These are phyloP conservation scores for Oasisia sp. DNA, from an alignment of 2,888 invertebrate species.

Conservation along the genomic window DNA sequence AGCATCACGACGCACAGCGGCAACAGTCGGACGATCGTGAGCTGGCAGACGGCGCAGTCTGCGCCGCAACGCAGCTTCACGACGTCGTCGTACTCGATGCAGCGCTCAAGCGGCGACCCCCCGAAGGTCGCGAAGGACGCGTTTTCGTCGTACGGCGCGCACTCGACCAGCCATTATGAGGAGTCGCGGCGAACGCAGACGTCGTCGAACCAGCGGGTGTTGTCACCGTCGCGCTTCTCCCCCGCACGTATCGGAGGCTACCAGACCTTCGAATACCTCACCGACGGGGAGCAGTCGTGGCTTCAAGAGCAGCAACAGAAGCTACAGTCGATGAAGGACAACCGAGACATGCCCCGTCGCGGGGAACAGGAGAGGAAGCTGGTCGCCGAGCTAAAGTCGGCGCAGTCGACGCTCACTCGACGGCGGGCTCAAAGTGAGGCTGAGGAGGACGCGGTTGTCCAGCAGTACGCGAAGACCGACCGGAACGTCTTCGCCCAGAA, in stretches of 20 bases:
- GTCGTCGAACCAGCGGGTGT: not conserved
- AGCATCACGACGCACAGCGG: conserved; percentile 41
- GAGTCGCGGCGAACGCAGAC: not conserved
- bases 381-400: conserved; percentile 72
- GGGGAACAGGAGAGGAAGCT: conserved; percentile 78
- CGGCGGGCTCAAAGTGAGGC: conserved; percentile 70
- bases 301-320: conserved; percentile 63
- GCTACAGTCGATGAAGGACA: conserved; percentile 51
- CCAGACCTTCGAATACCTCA: not conserved
- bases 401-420: conserved; percentile 45
- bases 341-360: conserved; percentile 45
- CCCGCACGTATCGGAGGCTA: not conserved
- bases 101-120: not conserved
- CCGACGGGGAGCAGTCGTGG: conserved; percentile 48
- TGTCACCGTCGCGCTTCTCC: not conserved
- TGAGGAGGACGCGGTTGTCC: conserved; percentile 56
- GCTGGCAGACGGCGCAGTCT: conserved; percentile 41
- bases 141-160: not conserved
- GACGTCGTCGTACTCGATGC: not conserved
- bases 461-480: conserved; percentile 38
- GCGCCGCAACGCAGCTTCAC: conserved; percentile 29
- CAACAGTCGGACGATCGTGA: conserved; percentile 38
- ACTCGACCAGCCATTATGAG: not conserved
- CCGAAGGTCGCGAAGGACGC: not conserved
- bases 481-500: conserved; percentile 26